Evolutionary conservation across 2,888 invertebrate genomes (phyloP).

Genomic region (Leuctra nigra): DNA sequence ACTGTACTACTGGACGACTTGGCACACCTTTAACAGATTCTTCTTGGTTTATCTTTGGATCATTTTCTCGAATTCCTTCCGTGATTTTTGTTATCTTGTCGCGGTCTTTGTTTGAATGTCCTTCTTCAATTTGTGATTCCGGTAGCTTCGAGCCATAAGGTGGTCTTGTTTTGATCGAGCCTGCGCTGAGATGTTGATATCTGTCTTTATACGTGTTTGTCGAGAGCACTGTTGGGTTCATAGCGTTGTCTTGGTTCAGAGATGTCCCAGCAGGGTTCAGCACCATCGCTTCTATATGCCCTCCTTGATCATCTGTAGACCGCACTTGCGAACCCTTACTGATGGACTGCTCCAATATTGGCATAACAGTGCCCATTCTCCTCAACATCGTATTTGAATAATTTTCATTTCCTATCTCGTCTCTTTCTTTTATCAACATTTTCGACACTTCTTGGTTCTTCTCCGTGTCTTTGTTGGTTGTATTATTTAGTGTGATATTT

Average conservation of each 20-base stretch:
- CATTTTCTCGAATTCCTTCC: background rate
- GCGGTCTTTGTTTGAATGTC: background rate
- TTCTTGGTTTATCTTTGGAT: background rate
- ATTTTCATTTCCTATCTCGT: background rate
- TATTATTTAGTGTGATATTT: too few species aligned
- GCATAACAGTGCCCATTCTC: background rate
- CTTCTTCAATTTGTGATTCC: background rate
- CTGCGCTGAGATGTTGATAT: conserved; percentile 9
- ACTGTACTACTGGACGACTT: too few species aligned
- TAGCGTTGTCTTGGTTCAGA: background rate
- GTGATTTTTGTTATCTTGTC: conserved; percentile 1
- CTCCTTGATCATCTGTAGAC: background rate
- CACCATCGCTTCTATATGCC: background rate
- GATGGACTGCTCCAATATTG: background rate
- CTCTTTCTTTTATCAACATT: background rate
- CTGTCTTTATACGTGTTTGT: conserved; percentile 9
- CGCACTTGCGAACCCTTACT: background rate
- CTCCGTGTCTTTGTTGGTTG: too few species aligned
- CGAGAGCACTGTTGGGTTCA: conserved; percentile 9
- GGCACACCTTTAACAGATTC: too few species aligned
- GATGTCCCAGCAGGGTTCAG: conserved; percentile 5
- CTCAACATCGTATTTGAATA: conserved; percentile 1
- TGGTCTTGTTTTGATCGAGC: background rate
- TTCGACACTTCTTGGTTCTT: background rate
- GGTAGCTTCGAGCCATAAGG: background rate